Conservation (phyloP, 30 jellyfish, hydroid and myxozoan genomes). For the Sanderia malayensis region DNA sequence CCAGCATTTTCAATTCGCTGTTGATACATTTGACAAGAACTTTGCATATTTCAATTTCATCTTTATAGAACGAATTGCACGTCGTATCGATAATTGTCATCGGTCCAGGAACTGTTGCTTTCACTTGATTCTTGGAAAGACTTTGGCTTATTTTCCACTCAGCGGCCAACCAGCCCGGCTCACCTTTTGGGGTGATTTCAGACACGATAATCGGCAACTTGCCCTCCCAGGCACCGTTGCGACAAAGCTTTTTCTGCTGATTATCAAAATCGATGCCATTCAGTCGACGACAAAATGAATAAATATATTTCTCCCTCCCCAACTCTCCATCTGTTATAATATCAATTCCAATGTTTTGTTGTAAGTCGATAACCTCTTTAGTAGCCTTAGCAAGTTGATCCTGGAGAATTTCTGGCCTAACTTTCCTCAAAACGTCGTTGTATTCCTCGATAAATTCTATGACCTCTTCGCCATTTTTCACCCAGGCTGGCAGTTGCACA, state of each 20-base stretch:
- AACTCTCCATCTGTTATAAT: conserved; percentile 74
- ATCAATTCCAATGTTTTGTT: conserved; percentile 49
- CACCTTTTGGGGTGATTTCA: conserved; percentile 41
- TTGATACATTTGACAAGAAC: conserved; percentile 58
- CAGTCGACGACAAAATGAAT: conserved; percentile 58
- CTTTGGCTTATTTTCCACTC: conserved; percentile 72
- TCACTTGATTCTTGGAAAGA: conserved; percentile 48
- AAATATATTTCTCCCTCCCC: conserved; percentile 59
- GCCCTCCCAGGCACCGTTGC: conserved; percentile 79
- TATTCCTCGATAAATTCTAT: conserved; percentile 43
- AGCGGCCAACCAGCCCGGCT: conserved; percentile 30
- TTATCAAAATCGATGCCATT: conserved; percentile 73
- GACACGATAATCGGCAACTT: conserved; percentile 54
- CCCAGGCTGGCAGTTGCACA: conserved; percentile 72
- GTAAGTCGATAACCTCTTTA: conserved; percentile 48
- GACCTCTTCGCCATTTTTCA: conserved; percentile 61
- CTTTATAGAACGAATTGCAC: conserved; percentile 55
- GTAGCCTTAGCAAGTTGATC: conserved; percentile 61
- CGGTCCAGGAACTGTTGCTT: conserved; percentile 85
- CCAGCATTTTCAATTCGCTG: conserved; percentile 47
- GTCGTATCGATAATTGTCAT: conserved; percentile 72
- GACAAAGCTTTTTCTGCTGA: conserved; percentile 39
- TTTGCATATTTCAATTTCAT: conserved; percentile 29
- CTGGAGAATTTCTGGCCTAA: conserved; percentile 29
- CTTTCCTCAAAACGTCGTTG: conserved; percentile 42